Percentiles rank a stretch among this genome's conserved stretches.
Evolutionary conservation across 2,888 invertebrate species (phyloP).

Genomic region (Coelinius sp.): DNA sequence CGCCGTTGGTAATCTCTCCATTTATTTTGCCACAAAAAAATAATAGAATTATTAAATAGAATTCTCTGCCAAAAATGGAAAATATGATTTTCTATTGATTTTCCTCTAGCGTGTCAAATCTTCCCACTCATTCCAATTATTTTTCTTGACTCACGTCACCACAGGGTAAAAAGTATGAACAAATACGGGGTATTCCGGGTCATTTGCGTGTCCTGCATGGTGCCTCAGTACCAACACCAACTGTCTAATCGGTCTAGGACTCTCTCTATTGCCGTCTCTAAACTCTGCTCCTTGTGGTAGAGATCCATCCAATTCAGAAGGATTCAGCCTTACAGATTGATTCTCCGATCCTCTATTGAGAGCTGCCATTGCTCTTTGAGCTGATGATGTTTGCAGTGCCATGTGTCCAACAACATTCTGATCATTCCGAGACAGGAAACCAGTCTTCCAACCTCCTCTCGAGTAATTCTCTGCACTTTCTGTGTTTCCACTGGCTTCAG

Average conservation of each 20-base stretch:
- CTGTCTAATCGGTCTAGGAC: constrained; percentile 27
- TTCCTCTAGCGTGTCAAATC: too few species aligned
- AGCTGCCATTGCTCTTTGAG: constrained; percentile 43
- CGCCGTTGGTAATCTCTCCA: too few species aligned
- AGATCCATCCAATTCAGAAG: neutral
- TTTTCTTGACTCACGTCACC: neutral
- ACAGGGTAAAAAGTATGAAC: constrained; percentile 58
- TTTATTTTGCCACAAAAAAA: too few species aligned
- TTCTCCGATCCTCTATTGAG: constrained; percentile 46
- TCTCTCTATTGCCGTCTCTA: constrained; percentile 20
- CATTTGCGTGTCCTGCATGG: constrained; percentile 27
- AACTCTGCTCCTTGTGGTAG: constrained; percentile 51
- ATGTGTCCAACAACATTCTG: constrained; percentile 53
- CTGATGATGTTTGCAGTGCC: constrained; percentile 35
- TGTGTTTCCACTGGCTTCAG: constrained; percentile 8
- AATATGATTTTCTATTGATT: too few species aligned
- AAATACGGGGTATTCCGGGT: constrained; percentile 53
- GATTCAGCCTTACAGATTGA: constrained; percentile 19
- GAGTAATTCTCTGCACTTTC: constrained; percentile 60
- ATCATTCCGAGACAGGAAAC: constrained; percentile 52
- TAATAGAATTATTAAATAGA: too few species aligned
- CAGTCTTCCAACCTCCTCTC: constrained; percentile 46
- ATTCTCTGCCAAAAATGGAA: too few species aligned
- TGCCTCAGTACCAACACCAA: constrained; percentile 54
- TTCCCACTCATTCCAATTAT: neutral